phyloP scores from a whole-genome alignment of 2,113 vertebrate genomes.

The Melanotaenia duboulayi region DNA sequence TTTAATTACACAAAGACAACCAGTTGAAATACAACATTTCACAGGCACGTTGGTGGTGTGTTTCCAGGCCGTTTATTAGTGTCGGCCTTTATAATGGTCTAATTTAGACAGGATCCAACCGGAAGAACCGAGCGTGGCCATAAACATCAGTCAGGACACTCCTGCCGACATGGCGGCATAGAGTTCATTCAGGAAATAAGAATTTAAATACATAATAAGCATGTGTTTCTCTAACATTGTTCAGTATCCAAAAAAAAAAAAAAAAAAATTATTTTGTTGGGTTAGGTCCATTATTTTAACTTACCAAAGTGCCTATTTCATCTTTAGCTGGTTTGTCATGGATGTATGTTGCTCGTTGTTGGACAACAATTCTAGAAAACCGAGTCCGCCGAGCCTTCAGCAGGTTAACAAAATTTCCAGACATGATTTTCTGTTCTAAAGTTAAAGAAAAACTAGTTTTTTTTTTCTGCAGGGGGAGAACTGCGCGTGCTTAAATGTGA shows the following conservation, averaged over 20 bases:
- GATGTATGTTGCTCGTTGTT: constrained; percentile 37
- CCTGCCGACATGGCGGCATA: constrained; percentile 28
- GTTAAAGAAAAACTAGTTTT: too few species aligned
- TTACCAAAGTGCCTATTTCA: constrained; percentile 18
- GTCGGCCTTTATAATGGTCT: constrained; percentile 35
- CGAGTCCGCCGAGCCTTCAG: background rate
- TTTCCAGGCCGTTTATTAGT: constrained; percentile 5
- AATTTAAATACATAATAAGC: too few species aligned
- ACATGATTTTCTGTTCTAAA: constrained; percentile 12
- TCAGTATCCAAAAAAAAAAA: too few species aligned
- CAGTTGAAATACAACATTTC: too few species aligned
- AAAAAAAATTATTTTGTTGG: too few species aligned
- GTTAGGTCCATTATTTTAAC: background rate
- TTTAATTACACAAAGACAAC: too few species aligned
- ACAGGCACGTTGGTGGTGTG: background rate
- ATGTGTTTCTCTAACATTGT: too few species aligned
- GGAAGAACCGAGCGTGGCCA: constrained; percentile 56
- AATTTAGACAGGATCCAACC: constrained; percentile 65
- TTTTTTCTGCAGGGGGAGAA: background rate
- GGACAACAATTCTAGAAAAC: background rate
- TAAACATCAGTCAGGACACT: constrained; percentile 45
- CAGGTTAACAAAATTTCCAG: constrained; percentile 1
- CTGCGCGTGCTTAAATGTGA: background rate
- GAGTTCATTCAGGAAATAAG: too few species aligned
- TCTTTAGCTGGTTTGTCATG: constrained; percentile 38